Conservation (phyloP, 2,113 vertebrate species). For the Indicator maculatus region DNA sequence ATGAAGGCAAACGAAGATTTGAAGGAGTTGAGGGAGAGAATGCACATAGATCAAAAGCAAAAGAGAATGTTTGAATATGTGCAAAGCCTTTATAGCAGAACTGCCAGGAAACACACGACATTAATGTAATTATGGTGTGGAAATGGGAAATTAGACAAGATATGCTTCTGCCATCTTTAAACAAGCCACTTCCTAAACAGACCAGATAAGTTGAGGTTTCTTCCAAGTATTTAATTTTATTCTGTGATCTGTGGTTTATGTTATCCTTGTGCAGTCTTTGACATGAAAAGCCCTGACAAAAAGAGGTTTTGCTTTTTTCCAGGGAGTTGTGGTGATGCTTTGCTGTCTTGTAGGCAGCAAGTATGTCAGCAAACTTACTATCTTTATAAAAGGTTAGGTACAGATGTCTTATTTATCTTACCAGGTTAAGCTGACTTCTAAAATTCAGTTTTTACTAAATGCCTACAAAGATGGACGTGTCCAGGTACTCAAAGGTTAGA, state of each 20-base stretch:
- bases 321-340: background rate
- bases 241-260: background rate
- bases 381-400: background rate
- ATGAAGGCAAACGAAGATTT: background rate
- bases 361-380: background rate
- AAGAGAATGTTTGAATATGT: conserved; percentile 5
- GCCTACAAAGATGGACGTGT: background rate
- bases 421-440: background rate
- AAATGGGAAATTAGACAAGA: background rate
- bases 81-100: background rate
- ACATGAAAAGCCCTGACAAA: background rate
- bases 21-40: background rate
- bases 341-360: background rate
- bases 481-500: background rate
- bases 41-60: background rate
- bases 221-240: background rate
- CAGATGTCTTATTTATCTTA: background rate
- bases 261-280: background rate
- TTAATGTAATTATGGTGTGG: background rate
- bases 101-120: background rate
- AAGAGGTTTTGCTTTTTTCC: background rate
- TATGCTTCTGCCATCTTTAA: background rate
- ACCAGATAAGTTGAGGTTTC: background rate
- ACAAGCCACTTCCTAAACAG: background rate
- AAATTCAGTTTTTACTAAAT: background rate